phyloP scores from a whole-genome alignment of 2,113 vertebrate genomes.

The Sander lucioperca region DNA sequence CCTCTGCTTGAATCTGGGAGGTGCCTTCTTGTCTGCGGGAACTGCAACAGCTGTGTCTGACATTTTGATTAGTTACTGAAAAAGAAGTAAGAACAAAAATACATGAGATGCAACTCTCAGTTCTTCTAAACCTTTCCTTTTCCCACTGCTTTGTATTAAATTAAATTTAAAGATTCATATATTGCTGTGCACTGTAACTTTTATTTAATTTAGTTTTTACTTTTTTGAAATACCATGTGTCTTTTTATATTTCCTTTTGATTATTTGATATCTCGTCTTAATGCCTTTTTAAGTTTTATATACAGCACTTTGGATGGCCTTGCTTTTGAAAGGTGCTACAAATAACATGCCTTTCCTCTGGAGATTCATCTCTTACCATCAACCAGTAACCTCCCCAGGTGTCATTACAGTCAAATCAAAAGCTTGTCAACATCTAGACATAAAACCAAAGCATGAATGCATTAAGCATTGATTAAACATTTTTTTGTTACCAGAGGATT shows the following conservation, averaged over 20 bases:
- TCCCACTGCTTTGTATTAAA: no score
- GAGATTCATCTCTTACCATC: not conserved
- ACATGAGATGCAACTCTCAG: not conserved
- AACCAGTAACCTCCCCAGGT: not conserved
- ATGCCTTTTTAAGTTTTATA: not conserved
- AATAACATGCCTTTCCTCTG: not conserved
- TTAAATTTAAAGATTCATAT: no score
- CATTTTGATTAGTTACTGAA: constrained; percentile 53
- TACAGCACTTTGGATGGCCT: not conserved
- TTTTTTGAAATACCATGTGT: no score
- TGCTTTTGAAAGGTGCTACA: not conserved
- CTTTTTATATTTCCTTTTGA: not conserved
- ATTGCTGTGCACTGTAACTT: no score
- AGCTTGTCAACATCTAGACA: not conserved
- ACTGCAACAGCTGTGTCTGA: constrained; percentile 46
- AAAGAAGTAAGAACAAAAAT: not conserved
- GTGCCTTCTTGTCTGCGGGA: constrained; percentile 70
- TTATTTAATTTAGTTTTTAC: not conserved
- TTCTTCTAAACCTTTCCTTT: not conserved
- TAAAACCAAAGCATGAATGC: not conserved
- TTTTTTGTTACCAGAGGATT: not conserved
- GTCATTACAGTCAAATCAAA: not conserved
- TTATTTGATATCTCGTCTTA: not conserved
- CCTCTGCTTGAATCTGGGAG: constrained; percentile 83
- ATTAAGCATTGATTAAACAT: not conserved